These are phyloP conservation scores for Noctua fimbriata DNA, from an alignment of 2,888 invertebrate species.

Conservation along the genomic window DNA sequence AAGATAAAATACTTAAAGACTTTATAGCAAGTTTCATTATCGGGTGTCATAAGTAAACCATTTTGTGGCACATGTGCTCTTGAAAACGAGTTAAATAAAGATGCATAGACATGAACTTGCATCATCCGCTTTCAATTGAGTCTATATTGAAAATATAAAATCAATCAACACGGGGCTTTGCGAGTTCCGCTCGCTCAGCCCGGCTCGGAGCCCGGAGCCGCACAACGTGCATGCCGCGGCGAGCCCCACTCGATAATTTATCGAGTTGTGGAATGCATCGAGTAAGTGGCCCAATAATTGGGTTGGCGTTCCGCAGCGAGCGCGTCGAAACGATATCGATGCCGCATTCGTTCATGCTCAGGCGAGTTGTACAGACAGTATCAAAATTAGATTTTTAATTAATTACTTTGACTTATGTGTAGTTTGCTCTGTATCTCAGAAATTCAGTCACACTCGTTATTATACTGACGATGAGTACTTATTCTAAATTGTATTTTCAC, in stretches of 20 bases:
- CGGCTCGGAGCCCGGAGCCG: conserved; percentile 27
- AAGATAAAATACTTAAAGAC: conserved; percentile 31
- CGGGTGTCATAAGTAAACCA: conserved; percentile 23
- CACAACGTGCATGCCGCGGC: conserved; percentile 50
- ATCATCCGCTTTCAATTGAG: conserved; percentile 39
- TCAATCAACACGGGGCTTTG: conserved; percentile 58
- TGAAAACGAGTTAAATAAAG: conserved; percentile 33
- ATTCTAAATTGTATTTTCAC: not conserved
- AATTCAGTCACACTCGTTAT: too few relatives aligned
- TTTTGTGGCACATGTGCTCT: conserved; percentile 16
- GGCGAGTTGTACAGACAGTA: conserved; percentile 36
- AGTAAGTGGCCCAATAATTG: conserved; percentile 79
- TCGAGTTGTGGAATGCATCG: conserved; percentile 76
- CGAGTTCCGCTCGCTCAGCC: conserved; percentile 55
- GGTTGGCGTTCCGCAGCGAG: conserved; percentile 68
- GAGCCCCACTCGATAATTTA: conserved; percentile 73
- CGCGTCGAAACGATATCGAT: conserved; percentile 63
- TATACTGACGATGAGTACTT: not conserved
- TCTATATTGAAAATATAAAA: conserved; percentile 59
- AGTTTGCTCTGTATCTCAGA: not conserved
- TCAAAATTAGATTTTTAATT: conserved; percentile 30
- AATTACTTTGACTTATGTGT: conserved; percentile 12
- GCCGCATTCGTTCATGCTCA: conserved; percentile 48
- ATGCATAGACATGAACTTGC: conserved; percentile 35
- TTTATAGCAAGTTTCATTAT: conserved; percentile 24